Conservation (phyloP, 1,140 invertebrate species). For the Drosophila seguyi region DNA sequence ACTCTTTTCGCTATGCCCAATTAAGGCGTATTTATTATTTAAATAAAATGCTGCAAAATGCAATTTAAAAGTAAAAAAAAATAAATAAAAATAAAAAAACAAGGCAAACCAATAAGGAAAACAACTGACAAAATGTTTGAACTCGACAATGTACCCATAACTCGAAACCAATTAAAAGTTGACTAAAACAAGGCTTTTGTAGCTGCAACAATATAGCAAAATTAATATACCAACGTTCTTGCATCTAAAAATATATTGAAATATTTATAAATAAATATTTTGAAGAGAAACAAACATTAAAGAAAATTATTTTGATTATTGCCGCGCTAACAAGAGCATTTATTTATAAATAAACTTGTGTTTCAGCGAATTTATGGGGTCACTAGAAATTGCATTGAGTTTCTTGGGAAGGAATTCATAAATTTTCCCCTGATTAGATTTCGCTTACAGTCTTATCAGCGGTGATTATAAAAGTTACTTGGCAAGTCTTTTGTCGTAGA, state of each 20-base stretch:
- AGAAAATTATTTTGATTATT: constrained; percentile 6
- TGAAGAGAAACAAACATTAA: not conserved
- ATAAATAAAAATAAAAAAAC: constrained; percentile 5
- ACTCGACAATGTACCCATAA: constrained; percentile 26
- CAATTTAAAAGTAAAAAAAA: constrained; percentile 25
- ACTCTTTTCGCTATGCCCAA: not conserved
- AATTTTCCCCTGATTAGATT: constrained; percentile 35
- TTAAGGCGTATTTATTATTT: constrained; percentile 29
- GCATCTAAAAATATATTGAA: not conserved
- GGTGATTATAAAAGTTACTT: constrained; percentile 15
- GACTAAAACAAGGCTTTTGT: not conserved
- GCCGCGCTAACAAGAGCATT: not conserved
- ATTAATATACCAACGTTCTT: not conserved
- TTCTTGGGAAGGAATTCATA: constrained; percentile 31
- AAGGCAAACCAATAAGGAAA: constrained; percentile 14
- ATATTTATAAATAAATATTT: constrained; percentile 15
- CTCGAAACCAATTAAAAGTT: constrained; percentile 4
- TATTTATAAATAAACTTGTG: constrained; percentile 39
- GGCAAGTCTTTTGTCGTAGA: constrained; percentile 16
- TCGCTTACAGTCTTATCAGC: constrained; percentile 9
- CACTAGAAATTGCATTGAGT: constrained; percentile 32
- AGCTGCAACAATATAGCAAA: not conserved
- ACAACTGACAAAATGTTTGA: constrained; percentile 15
- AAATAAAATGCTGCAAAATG: constrained; percentile 35
- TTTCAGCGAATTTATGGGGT: constrained; percentile 30